phyloP scores from a whole-genome alignment of 2,888 invertebrate species.

The Scaptomyza cyrtandrae region DNA sequence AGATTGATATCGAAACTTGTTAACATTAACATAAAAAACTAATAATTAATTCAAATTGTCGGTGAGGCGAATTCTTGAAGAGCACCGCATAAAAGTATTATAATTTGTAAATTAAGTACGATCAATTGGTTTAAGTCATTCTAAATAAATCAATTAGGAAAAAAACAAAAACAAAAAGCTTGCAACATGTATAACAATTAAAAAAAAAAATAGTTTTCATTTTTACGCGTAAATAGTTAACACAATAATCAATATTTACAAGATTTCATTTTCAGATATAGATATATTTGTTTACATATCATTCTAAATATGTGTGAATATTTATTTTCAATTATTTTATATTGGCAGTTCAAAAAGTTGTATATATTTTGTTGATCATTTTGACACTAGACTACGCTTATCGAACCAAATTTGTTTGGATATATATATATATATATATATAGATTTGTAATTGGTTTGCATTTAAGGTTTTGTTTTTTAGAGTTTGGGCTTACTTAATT shows the following conservation, averaged over 20 bases:
- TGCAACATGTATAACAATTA: slow-evolving; percentile 49
- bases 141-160: slow-evolving; percentile 22
- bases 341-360: slow-evolving; percentile 60
- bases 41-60: slow-evolving; percentile 17
- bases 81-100: slow-evolving; percentile 30
- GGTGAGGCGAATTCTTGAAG: slow-evolving; percentile 16
- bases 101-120: slow-evolving; percentile 59
- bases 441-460: slow-evolving; percentile 21
- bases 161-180: slow-evolving; percentile 46
- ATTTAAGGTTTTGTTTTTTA: slow-evolving; percentile 11
- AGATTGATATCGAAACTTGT: slow-evolving; percentile 6
- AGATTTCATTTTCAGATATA: slow-evolving; percentile 27
- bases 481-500: slow-evolving; percentile 44
- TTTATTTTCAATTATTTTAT: slow-evolving; percentile 6
- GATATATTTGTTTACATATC: slow-evolving; percentile 27
- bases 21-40: slow-evolving; percentile 12
- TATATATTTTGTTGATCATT: slow-evolving; percentile 3
- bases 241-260: slow-evolving; percentile 58
- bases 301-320: slow-evolving; percentile 28
- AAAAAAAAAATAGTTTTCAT: slow-evolving; percentile 10
- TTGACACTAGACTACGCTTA: slow-evolving; percentile 14
- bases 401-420: slow-evolving; percentile 3
- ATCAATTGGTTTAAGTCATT: slow-evolving; percentile 21
- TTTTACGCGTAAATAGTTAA: slow-evolving; percentile 16
- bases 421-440: slow-evolving; percentile 1